Conservation (phyloP, 2,797 vertebrate species). For the Anas flavirostris region DNA sequence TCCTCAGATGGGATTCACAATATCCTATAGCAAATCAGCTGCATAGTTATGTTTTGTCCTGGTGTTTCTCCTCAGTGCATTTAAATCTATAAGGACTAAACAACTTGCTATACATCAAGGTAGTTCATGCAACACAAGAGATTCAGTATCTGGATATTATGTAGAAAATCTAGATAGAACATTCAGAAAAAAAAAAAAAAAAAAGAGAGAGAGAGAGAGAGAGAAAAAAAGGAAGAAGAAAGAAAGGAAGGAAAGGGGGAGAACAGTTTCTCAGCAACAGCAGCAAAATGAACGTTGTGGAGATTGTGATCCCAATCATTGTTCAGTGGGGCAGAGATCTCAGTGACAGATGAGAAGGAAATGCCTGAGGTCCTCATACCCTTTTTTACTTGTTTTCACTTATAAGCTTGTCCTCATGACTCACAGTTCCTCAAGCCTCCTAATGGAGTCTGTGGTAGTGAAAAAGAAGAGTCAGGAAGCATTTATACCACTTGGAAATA, state of each 20-base stretch:
- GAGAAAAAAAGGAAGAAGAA: neutral
- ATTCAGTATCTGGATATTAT: neutral
- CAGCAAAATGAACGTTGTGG: neutral
- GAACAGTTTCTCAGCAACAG: too few relatives aligned
- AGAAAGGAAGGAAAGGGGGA: too few relatives aligned
- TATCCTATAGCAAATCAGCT: neutral
- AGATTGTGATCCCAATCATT: neutral
- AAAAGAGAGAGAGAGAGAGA: too few relatives aligned
- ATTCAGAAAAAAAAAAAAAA: neutral
- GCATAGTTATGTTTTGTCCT: neutral
- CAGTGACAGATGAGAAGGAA: neutral
- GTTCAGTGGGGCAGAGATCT: neutral
- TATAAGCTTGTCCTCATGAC: neutral
- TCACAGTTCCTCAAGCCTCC: neutral
- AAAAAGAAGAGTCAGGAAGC: neutral
- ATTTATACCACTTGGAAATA: neutral
- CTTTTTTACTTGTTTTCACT: neutral
- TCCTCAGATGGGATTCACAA: neutral
- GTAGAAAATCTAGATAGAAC: neutral
- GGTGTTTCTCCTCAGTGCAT: neutral
- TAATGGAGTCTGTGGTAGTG: too few relatives aligned
- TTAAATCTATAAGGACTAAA: neutral
- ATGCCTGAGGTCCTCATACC: neutral
- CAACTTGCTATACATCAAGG: neutral
- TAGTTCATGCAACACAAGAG: accelerated